Evolutionary conservation across 2,888 invertebrate species (phyloP).

Genomic region (Apodemia zela): DNA sequence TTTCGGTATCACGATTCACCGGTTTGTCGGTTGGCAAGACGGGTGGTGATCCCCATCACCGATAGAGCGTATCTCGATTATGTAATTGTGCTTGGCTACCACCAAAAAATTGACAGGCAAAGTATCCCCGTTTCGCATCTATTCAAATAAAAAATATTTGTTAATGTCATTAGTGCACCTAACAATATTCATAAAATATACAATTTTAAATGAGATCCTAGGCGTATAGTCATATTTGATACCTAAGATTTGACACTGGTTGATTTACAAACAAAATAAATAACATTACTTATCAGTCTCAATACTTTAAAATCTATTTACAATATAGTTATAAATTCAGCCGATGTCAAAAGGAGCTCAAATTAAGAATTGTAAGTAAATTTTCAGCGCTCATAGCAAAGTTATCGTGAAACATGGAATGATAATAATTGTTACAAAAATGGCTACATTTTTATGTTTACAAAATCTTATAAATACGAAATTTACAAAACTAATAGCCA

Average conservation of each 20-base stretch:
- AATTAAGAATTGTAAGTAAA: neutral
- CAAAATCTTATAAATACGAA: conserved; percentile 4
- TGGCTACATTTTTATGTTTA: neutral
- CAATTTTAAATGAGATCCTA: conserved; percentile 63
- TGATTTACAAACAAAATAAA: conserved; percentile 74
- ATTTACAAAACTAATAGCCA: conserved; percentile 6
- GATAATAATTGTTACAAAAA: neutral
- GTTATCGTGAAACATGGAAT: neutral
- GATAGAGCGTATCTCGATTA: no score
- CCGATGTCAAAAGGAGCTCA: conserved; percentile 46
- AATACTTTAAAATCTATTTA: conserved; percentile 75
- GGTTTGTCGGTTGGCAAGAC: no score
- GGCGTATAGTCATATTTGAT: conserved; percentile 37
- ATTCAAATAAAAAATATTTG: no score
- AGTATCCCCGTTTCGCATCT: no score
- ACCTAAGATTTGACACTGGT: conserved; percentile 72
- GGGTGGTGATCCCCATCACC: no score
- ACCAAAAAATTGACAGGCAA: no score
- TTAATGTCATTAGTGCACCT: no score
- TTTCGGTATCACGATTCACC: no score
- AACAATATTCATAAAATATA: conserved; percentile 30
- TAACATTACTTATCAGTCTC: conserved; percentile 78
- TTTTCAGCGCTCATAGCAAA: neutral
- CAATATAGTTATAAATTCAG: conserved; percentile 67
- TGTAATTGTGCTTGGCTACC: no score